phyloP scores from a whole-genome alignment of 2,888 invertebrate species.

The Acheta domesticus region DNA sequence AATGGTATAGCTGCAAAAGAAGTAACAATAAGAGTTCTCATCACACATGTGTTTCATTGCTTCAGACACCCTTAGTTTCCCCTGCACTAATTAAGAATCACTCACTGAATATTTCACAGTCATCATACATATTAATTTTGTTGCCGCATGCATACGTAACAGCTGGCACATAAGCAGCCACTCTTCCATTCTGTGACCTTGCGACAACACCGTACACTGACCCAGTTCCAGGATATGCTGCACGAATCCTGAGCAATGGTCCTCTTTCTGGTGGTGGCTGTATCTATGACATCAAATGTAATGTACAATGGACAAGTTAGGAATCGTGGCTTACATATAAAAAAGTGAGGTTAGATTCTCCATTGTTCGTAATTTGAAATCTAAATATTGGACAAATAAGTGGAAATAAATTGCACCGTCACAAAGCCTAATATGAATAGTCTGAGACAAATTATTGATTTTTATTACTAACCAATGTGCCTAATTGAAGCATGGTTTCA shows the following conservation, averaged over 20 bases:
- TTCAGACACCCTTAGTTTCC: background rate
- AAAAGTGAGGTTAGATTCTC: no score
- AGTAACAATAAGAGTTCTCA: no score
- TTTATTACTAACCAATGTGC: slow-evolving; percentile 49
- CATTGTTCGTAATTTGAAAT: no score
- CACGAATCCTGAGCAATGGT: slow-evolving; percentile 52
- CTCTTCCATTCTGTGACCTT: slow-evolving; percentile 35
- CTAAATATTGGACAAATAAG: no score
- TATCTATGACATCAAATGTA: slow-evolving; percentile 41
- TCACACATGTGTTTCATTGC: background rate
- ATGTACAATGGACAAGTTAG: slow-evolving; percentile 26
- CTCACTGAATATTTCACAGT: slow-evolving; percentile 57
- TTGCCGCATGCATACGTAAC: slow-evolving; percentile 62
- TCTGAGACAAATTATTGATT: no score
- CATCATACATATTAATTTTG: slow-evolving; percentile 46
- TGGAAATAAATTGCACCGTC: no score
- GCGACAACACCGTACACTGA: slow-evolving; percentile 59
- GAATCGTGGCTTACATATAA: no score
- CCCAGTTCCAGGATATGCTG: slow-evolving; percentile 61
- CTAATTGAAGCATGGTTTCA: slow-evolving; percentile 53
- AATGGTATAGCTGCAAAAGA: slow-evolving; percentile 49
- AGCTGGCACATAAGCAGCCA: slow-evolving; percentile 61
- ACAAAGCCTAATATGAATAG: no score
- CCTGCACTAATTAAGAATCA: slow-evolving; percentile 32
- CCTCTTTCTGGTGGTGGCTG: slow-evolving; percentile 41